A percentile compares a stretch with the other conserved stretches of the same genome.
phyloP scores from a whole-genome alignment of 2,113 vertebrate genomes.

The Ceyx margarethae region DNA sequence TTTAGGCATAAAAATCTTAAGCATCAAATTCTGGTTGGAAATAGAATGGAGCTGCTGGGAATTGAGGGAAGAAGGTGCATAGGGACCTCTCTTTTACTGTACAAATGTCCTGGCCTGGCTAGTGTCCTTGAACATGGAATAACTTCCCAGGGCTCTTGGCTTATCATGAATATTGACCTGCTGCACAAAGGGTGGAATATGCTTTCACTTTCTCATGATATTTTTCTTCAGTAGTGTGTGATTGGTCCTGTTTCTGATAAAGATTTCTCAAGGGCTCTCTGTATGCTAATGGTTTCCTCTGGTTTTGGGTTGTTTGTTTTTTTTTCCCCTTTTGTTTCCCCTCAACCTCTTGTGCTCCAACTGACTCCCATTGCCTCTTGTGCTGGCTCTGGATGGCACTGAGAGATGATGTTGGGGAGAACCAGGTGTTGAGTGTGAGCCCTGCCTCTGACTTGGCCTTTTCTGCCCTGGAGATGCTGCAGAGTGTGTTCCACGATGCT shows the following conservation, averaged over 20 bases:
- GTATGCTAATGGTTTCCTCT: not conserved
- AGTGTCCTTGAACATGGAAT: not conserved
- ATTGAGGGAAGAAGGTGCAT: not conserved
- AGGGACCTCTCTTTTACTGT: not conserved
- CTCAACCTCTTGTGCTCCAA: too few species aligned
- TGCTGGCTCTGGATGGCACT: too few species aligned
- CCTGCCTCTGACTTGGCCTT: not conserved
- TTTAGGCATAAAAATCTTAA: not conserved
- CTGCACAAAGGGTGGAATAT: not conserved
- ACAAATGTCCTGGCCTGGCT: not conserved
- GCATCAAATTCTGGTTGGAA: not conserved
- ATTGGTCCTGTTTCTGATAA: not conserved
- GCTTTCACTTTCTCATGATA: conserved; percentile 7
- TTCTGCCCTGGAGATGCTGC: not conserved
- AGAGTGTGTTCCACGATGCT: not conserved
- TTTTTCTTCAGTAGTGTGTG: not conserved
- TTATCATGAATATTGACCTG: not conserved
- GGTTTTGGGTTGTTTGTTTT: too few species aligned
- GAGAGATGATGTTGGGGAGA: not conserved
- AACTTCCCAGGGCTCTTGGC: not conserved
- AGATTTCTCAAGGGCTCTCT: not conserved
- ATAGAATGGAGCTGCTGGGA: not conserved
- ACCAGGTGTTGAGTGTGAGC: not conserved
- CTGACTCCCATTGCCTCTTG: too few species aligned
- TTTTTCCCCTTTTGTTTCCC: too few species aligned